phyloP scores from a whole-genome alignment of 2,888 invertebrate genomes.

The Alitta virens region DNA sequence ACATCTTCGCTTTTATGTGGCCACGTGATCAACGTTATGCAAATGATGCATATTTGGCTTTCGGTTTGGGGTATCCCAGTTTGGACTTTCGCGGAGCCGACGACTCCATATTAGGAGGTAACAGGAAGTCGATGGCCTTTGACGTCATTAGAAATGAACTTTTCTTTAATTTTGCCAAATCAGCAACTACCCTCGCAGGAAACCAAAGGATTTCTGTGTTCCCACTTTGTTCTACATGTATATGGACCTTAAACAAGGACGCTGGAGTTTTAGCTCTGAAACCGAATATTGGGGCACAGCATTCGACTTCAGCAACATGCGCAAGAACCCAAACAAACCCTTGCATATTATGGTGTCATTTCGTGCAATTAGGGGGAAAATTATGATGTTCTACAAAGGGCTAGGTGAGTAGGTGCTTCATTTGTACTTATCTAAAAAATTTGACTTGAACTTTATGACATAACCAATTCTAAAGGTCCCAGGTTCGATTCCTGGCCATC shows the following conservation, averaged over 20 bases:
- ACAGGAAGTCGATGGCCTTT: neutral
- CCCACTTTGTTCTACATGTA: conserved; percentile 2
- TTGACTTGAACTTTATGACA: too few relatives aligned
- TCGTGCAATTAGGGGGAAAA: neutral
- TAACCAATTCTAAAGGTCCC: too few relatives aligned
- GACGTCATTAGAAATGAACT: neutral
- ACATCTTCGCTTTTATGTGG: neutral
- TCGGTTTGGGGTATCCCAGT: neutral
- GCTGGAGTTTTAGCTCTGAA: neutral
- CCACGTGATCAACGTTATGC: neutral
- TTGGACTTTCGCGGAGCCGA: neutral
- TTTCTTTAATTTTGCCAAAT: neutral
- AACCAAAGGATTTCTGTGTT: neutral
- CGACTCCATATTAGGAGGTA: neutral
- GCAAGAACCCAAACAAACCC: neutral
- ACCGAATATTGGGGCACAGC: neutral
- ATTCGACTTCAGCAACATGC: neutral
- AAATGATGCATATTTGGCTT: neutral
- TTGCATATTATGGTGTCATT: neutral
- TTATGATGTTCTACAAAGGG: neutral
- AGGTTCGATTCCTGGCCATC: too few relatives aligned
- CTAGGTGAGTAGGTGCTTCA: too few relatives aligned
- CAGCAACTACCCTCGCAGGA: neutral
- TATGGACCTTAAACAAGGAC: neutral
- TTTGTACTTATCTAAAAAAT: too few relatives aligned